Evolutionary conservation across 2,888 invertebrate species (phyloP), one percentile per base, ranked within the genome.

Genomic region (Bhutanitis thaidina): DNA sequence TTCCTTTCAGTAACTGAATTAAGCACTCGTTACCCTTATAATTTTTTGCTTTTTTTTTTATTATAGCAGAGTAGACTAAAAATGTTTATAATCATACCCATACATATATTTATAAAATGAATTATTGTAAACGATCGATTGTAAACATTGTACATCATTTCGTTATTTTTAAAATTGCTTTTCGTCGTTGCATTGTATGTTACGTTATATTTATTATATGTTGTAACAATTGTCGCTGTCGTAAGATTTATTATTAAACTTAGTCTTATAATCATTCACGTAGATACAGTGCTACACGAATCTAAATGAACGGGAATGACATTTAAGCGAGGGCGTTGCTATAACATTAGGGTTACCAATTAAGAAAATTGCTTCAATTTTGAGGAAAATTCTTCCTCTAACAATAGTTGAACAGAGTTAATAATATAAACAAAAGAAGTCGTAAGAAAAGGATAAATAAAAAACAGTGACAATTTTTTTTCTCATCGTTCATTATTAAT

Each of bases 1-100:
- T 80, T 82, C 85, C 80, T 82, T 84, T 79, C 74, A 71, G 75
- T 78, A 71, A 58, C 71, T 64, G 69, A 80, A 83, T 87, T 88
- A 86, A 88, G 86, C 88, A 87, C 87, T 76, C 85, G 77, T 69
- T 64, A 56, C 70, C 62, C 64, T 69, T 20, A 37, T 61, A 60
- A 58, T 57, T 55, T 54, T 62, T 62, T 61, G 64, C 63, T 65
- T 65, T 48, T 60, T 38, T 59, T 38, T 15, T 36, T n/a, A 39
- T 48, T 47, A 52, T 38, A 47, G 40, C 38, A 44, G 20, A 37
- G 44, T 52, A 45, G 44, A 39, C 32, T 25, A 35, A 34, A 14
- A 36, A 5, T 20, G 2, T 20, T 20, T 20, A 5, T 8, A 27
- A 27, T 27, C 27, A 8, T 27, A 5, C 7, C 7, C 5, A 7